A percentile compares a stretch with the other conserved stretches of the same genome.
These are phyloP conservation scores for Neogobius melanostomus DNA, from an alignment of 2,113 vertebrate genomes.

Conservation along the genomic window DNA sequence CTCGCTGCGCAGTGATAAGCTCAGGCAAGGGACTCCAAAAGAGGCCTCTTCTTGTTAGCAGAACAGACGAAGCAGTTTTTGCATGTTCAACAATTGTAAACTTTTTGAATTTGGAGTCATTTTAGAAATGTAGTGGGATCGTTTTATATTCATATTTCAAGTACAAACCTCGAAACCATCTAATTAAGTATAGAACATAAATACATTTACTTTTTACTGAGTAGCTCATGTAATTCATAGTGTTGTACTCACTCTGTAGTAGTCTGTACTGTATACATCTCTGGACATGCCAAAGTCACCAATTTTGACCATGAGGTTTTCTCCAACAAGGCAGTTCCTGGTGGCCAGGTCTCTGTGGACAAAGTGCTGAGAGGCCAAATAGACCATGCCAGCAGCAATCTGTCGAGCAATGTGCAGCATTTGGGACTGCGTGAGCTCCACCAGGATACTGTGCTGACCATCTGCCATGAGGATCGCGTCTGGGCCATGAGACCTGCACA, in stretches of 20 bases:
- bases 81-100: too few relatives aligned
- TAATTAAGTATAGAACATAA: too few relatives aligned
- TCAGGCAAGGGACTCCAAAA: too few relatives aligned
- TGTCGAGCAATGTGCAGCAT: constrained; percentile 99
- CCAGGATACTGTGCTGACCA: constrained; percentile 83
- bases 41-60: too few relatives aligned
- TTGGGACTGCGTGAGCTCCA: constrained; percentile 95
- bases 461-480: constrained; percentile 96
- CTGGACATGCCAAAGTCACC: constrained; percentile 99
- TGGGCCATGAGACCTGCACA: constrained; percentile 89
- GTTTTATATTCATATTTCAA: too few relatives aligned
- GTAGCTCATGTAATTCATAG: background rate
- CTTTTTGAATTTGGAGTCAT: too few relatives aligned
- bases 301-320: constrained; percentile 98
- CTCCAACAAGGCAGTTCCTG: constrained; percentile 95
- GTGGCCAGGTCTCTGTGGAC: constrained; percentile 98
- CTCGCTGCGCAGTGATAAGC: too few relatives aligned
- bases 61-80: too few relatives aligned
- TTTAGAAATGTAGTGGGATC: too few relatives aligned
- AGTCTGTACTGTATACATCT: constrained; percentile 99
- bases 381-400: constrained; percentile 98
- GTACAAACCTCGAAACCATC: too few relatives aligned
- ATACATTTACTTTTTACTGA: too few relatives aligned
- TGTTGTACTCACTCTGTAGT: constrained; percentile 89
- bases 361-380: constrained; percentile 97